Evolutionary conservation across 1,140 invertebrate genomes (phyloP), one percentile per base, ranked within the genome.

Genomic region (Hermetia illucens): DNA sequence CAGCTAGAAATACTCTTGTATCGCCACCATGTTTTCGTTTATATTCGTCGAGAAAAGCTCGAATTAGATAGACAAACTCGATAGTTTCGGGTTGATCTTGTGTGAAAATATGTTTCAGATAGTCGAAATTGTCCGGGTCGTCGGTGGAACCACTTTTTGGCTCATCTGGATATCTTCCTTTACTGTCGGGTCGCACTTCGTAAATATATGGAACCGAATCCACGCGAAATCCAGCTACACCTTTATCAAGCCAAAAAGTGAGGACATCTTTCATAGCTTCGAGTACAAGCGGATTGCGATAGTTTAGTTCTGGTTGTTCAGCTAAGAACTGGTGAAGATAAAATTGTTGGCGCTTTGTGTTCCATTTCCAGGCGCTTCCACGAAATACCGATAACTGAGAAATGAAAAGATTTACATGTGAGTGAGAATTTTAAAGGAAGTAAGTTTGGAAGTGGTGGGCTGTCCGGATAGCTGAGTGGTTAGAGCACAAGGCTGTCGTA

Each of bases 191-290:
- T 36, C 63, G 46, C 19, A 69, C 49, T 50, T 74, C 76, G 43
- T 64, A 64, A 6, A 76, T 45, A 39, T 59, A 53, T 44, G 64
- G 66, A 25, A 63, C 52, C 2, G 72, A 69, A 42, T 71, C 69
- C 10, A 85, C 64, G 42, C 75, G 62, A 48, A 84, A 83, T 21
- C 82, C 82, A 53, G 76, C 74, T 0, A 83, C 72, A 21, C 76
- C 78, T 60, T 66, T 69, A 2, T 71, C 60, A 9, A 85, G 42
- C 81, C 82, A 86, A 52, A 79, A 82, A 16, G 59, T 55, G 12
- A 83, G 53, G 18, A 78, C 61, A 17, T 75, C 73, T 53, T 71
- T 38, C 27, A 58, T 54, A 31, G 10, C 19, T 4, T 36, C n/a
- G 12, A 36, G n/a, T 3, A 63, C 48, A 80, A 66, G 45, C 72